Evolutionary conservation across 2,797 vertebrate species (phyloP), one percentile per base, ranked within the genome.

Genomic region (Neostethus bicornis): DNA sequence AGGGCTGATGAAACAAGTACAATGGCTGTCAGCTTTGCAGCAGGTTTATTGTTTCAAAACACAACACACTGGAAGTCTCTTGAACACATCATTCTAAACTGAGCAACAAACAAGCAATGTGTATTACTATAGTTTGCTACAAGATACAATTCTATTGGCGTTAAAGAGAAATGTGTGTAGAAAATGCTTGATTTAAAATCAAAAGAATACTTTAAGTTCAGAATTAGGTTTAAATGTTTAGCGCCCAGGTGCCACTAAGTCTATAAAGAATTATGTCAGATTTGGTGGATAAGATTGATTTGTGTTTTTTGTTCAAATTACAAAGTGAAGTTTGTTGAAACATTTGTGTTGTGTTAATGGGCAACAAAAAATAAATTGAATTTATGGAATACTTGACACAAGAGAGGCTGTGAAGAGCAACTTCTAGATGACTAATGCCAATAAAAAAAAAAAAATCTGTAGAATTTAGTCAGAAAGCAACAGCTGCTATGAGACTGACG

Each of bases 1-100:
- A 29, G 29, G 60, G 69, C 56, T 51, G 79, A 89, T 24, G 85
- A 26, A 60, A 51, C 67, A 80, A 67, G 73, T 62, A 47, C 7
- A 17, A 64, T 31, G 54, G 34, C 29, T 35, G 65, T 53, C 44
- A 54, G 62, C 77, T 68, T 52, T 58, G 55, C 57, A 57, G 48
- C 31, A 46, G 46, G 65, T 73, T 70, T 79, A n/a, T 84, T 85
- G 80, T 85, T 51, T 62, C 46, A 64, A 51, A 14, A 25, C n/a
- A 76, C 76, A 81, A 79, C 34, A 65, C 69, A 51, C 55, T 11
- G 55, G 64, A 70, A 43, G 65, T 45, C 50, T 62, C 75, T 62
- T n/a, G 64, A 83, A 77, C 60, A 32, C 26, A 61, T 61, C 57
- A 39, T 51, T 52, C 48, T 54, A 53, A 48, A 53, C 29, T 51